Base-by-base conservation (phyloP, 2,797 vertebrate species). In the Australoheros facetus region DNA sequence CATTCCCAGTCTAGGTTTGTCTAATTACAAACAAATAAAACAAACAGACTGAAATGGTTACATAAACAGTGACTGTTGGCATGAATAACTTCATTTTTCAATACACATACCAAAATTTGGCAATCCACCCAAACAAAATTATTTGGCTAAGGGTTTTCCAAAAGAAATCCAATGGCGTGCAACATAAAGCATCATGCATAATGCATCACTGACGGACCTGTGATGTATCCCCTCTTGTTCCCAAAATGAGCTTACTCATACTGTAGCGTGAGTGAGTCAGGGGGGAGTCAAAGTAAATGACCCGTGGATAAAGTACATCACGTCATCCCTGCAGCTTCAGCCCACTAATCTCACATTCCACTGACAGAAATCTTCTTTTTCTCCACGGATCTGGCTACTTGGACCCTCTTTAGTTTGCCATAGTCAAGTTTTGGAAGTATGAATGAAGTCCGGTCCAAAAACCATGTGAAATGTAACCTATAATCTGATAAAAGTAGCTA, bases 261-360 rank as follows among this genome's bases (percentile, higher is more conserved):
- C 37, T 80, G 59, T 74, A 79, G 78, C 80, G 80, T 62, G 19
- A 53, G 81, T 88, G 77, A 88, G 87, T 91, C 90, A 92, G 71
- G 82, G 78, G 87, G 45, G 82, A 90, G 80, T 89, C 76, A 85
- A 80, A 86, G 83, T 78, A 86, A 90, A 92, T 88, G 88, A 89
- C 82, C 87, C 80, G 55, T 89, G 85, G 82, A 92, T 88, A 81
- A 90, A 93, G 83, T 7, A 74, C 77, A 87, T 89, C 78, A 92
- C 89, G 85, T 90, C 89, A 93, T 82, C 37, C 19, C 53, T 76
- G 57, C 59, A 80, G 88, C 80, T 69, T 81, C 79, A 72, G 82
- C 79, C 55, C 81, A 87, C 79, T 73, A 60, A 85, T 85, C 80
- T 78, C 16, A 86, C 80, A 84, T 84, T 88, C 76, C 81, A 85